These are phyloP conservation scores for Craseonycteris thonglongyai DNA, from an alignment of 2,113 vertebrate genomes.

Conservation along the genomic window DNA sequence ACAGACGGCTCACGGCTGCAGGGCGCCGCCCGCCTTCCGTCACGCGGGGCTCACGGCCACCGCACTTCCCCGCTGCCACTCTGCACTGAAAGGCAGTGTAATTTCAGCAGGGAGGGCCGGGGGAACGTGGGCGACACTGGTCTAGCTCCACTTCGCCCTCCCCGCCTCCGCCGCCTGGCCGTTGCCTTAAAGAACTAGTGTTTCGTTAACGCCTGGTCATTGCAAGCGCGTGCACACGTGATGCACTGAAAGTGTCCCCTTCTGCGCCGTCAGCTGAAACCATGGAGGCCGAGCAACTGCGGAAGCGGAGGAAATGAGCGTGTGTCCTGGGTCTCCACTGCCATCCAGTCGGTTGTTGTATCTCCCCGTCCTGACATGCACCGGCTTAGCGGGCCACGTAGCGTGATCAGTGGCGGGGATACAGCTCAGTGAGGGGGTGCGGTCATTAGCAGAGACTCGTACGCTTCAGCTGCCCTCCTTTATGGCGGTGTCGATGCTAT, in stretches of 20 bases:
- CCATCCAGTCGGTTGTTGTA: fast-evolving
- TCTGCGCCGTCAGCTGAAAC: fast-evolving
- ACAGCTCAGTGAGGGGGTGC: fast-evolving
- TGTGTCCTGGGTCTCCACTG: neutral
- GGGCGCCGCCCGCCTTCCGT: fast-evolving
- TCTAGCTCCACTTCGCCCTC: fast-evolving
- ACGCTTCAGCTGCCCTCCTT: neutral
- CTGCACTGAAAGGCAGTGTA: too few species aligned
- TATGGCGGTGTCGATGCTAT: neutral
- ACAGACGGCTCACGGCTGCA: too few species aligned
- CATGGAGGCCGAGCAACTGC: fast-evolving
- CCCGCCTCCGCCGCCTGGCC: fast-evolving
- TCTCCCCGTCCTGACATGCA: neutral
- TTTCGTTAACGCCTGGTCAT: neutral
- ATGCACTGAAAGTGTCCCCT: fast-evolving
- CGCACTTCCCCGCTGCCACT: too few species aligned
- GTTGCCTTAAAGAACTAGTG: fast-evolving
- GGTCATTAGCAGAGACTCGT: neutral
- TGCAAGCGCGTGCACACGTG: fast-evolving
- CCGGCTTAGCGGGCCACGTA: fast-evolving
- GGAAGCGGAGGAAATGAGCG: neutral
- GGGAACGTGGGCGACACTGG: fast-evolving
- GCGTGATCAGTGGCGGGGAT: neutral
- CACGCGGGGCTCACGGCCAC: fast-evolving
- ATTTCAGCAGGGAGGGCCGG: fast-evolving